Conservation (phyloP, 2,113 vertebrate species). For the Cricetomys ansorgei region DNA sequence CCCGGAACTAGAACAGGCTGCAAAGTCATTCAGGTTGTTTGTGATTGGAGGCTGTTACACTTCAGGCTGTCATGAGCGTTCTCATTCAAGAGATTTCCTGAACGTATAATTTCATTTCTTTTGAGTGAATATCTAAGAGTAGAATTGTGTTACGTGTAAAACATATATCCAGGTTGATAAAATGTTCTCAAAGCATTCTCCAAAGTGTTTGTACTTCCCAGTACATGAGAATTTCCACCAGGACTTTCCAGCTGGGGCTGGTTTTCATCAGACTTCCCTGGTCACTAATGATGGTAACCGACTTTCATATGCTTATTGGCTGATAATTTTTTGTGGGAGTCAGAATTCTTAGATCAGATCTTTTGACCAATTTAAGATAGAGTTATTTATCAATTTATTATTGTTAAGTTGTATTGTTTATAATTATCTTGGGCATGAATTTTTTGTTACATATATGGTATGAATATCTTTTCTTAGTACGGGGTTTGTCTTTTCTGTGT, state of each 20-base stretch:
- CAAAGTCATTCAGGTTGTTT: neutral
- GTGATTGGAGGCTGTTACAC: neutral
- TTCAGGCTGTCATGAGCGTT: neutral
- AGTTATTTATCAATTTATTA: neutral
- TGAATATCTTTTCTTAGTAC: neutral
- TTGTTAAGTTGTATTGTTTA: neutral
- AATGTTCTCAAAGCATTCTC: neutral
- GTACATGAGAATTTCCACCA: neutral
- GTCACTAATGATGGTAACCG: neutral
- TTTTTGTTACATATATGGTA: neutral
- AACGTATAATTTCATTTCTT: neutral
- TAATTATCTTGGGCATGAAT: neutral
- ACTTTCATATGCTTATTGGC: neutral
- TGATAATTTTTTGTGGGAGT: neutral
- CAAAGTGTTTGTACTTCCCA: neutral
- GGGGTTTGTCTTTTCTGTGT: neutral
- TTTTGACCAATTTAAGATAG: neutral
- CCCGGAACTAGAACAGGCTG: neutral
- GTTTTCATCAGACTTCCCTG: neutral
- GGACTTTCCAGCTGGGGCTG: neutral
- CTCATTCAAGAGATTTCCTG: neutral
- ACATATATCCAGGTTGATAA: neutral
- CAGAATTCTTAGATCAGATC: neutral
- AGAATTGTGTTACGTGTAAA: neutral
- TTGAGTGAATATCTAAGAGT: neutral